Evolutionary conservation across 2,113 vertebrate species (phyloP).

Genomic region (Halichoeres trimaculatus): DNA sequence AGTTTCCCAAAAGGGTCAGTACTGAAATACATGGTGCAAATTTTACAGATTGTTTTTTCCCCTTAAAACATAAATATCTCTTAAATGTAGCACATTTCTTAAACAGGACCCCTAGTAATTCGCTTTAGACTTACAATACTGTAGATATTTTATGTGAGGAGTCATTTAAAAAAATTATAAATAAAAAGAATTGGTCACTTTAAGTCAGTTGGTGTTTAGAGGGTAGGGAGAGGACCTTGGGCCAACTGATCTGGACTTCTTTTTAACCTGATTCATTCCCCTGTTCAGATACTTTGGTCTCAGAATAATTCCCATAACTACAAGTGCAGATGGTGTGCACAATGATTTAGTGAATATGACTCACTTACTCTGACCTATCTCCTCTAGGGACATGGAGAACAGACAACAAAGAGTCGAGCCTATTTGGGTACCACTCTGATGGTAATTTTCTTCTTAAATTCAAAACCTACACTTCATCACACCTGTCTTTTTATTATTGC

Average conservation of each 20-base stretch:
- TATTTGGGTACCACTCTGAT: conserved; percentile 53
- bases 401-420: conserved; percentile 40
- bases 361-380: conserved; percentile 9
- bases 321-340: too few relatives aligned
- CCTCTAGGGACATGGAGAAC: conserved; percentile 68
- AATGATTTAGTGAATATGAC: neutral
- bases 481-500: neutral
- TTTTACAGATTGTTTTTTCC: too few relatives aligned
- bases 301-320: too few relatives aligned
- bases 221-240: neutral
- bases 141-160: neutral
- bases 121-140: neutral
- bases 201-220: neutral
- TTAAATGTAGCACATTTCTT: neutral
- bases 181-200: neutral
- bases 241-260: neutral
- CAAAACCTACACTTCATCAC: neutral
- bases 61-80: neutral
- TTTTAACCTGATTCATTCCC: too few relatives aligned
- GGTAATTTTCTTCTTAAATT: conserved; percentile 48
- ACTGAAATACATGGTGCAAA: too few relatives aligned
- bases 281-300: too few relatives aligned
- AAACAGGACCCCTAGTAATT: neutral
- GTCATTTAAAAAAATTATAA: neutral
- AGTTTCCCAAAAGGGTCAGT: neutral